These are phyloP conservation scores for Micropoecilia bifurca DNA, from an alignment of 2,797 vertebrate genomes.

Conservation along the genomic window DNA sequence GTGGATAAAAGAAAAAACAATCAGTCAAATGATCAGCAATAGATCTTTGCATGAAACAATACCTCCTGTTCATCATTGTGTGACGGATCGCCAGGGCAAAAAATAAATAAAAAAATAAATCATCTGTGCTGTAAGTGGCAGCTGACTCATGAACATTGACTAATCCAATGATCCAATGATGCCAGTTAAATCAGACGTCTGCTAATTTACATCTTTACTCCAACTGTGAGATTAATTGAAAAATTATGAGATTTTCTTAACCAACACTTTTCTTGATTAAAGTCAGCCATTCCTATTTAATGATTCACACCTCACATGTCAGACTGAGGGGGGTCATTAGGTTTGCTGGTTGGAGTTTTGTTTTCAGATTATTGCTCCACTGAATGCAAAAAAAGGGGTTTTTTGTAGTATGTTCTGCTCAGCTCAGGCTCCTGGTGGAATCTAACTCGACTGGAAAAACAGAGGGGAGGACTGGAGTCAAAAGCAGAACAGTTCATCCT, in stretches of 20 bases:
- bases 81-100: constrained; percentile 3
- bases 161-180: constrained; percentile 21
- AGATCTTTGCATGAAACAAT: neutral
- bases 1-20: neutral
- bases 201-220: constrained; percentile 35
- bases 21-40: constrained; percentile 1
- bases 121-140: constrained; percentile 26
- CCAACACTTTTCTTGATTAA: constrained; percentile 15
- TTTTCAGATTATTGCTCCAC: constrained; percentile 3
- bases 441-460: constrained; percentile 34
- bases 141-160: constrained; percentile 30
- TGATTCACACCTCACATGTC: constrained; percentile 27
- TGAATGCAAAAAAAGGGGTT: neutral
- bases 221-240: constrained; percentile 30
- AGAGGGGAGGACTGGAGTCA: constrained; percentile 11
- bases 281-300: constrained; percentile 32
- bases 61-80: constrained; percentile 7
- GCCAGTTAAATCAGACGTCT: constrained; percentile 21
- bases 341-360: neutral
- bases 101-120: neutral
- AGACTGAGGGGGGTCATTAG: neutral
- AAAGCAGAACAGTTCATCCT: constrained; percentile 30
- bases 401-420: constrained; percentile 13
- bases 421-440: constrained; percentile 25
- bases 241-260: constrained; percentile 11